These are phyloP conservation scores for Strix occidentalis DNA, from an alignment of 2,797 vertebrate genomes.

Conservation along the genomic window DNA sequence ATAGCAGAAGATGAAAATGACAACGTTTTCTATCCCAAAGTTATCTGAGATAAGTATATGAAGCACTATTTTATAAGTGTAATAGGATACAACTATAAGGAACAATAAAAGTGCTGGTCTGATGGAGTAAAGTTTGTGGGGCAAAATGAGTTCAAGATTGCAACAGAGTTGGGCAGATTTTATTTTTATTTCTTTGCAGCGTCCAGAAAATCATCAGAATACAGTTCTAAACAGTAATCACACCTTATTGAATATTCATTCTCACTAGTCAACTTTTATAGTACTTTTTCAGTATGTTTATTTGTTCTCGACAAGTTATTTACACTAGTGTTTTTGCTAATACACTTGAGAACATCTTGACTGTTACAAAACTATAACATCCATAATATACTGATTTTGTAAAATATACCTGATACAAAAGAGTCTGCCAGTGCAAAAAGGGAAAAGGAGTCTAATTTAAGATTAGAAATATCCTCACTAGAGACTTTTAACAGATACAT, in stretches of 20 bases:
- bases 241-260: background rate
- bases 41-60: background rate
- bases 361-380: background rate
- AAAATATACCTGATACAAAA: background rate
- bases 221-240: background rate
- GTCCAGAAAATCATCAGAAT: background rate
- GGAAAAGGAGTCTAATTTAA: background rate
- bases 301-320: background rate
- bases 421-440: background rate
- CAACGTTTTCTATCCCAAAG: background rate
- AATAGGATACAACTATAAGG: background rate
- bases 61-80: background rate
- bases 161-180: background rate
- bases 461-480: background rate
- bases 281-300: background rate
- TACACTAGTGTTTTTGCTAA: background rate
- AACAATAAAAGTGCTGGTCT: background rate
- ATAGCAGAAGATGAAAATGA: background rate
- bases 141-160: background rate
- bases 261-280: background rate
- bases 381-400: background rate
- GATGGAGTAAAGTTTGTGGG: background rate
- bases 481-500: background rate
- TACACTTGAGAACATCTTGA: background rate
- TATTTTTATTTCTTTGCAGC: background rate